Evolutionary conservation across 2,888 invertebrate genomes (phyloP), one percentile per base, ranked within the genome.

Genomic region (Drosophila affinis): DNA sequence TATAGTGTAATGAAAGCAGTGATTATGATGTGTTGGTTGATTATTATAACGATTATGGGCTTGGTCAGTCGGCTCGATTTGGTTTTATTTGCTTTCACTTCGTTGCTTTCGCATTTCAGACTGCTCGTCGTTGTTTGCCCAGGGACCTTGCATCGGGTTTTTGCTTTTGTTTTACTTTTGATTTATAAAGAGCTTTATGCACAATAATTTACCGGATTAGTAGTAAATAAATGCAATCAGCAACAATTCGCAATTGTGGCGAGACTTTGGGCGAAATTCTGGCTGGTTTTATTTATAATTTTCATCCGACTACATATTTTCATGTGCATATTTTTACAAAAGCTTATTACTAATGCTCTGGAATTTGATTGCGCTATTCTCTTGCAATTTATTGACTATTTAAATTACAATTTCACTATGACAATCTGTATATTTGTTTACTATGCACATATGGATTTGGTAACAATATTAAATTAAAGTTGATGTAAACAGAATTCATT

Each of bases 1-100:
- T 86, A 88, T 82, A 67, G 67, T 81, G 79, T 85, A 82, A 79
- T 85, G 84, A 67, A 81, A 71, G 71, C 60, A 68, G 62, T 77
- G 75, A 78, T 88, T 79, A 79, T 87, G 80, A 74, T 78, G 78
- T 86, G 87, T 69, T 72, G 72, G 77, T 77, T 62, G 62, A 75
- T 83, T 75, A 77, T 76, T 68, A 76, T 76, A 68, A 72, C 68
- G 72, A 67, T 76, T 68, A 76, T 76, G 64, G 64, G 44, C 29
- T 75, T 71, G 75, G 75, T 64, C 54, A 53, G 48, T 60, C 52
- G 67, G 39, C 63, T 69, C 62, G 63, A 67, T 76, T 65, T 72
- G 58, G 46, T 59, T 61, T 32, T 74, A 54, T 73, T 73, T 73
- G 72, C 75, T 58, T 75, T 74, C 68, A 68, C 61, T 75, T 55